These are phyloP conservation scores for Psittacus erithacus DNA, from an alignment of 2,113 vertebrate genomes.

Conservation along the genomic window DNA sequence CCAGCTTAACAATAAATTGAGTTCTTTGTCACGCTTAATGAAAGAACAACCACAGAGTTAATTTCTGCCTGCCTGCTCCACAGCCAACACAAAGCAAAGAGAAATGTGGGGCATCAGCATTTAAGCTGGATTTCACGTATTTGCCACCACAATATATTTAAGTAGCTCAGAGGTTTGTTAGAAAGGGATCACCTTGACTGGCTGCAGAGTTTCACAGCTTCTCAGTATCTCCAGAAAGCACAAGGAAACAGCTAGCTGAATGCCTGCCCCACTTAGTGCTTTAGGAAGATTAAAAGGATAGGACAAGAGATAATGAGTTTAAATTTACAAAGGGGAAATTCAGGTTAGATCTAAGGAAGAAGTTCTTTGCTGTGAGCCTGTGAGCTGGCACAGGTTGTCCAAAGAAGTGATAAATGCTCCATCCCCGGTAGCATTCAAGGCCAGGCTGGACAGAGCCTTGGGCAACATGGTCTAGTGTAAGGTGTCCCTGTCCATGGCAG, in stretches of 20 bases:
- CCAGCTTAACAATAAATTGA: conserved; percentile 37
- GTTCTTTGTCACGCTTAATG: conserved; percentile 42
- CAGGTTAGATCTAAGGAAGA: background rate
- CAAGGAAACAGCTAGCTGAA: background rate
- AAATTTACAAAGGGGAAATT: background rate
- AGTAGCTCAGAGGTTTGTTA: background rate
- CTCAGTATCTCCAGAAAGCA: background rate
- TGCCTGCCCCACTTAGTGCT: background rate
- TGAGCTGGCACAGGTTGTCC: background rate
- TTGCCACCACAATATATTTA: background rate
- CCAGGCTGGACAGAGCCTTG: background rate
- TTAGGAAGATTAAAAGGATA: background rate
- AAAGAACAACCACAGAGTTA: conserved; percentile 32
- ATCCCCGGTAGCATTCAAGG: background rate
- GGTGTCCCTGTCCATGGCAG: background rate
- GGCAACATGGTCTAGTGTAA: background rate
- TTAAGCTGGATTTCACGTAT: background rate
- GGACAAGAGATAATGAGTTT: background rate
- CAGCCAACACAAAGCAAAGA: background rate
- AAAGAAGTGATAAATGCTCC: background rate
- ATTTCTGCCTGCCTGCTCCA: conserved; percentile 8
- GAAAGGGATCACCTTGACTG: background rate
- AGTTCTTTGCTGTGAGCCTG: background rate
- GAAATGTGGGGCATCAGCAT: conserved; percentile 15
- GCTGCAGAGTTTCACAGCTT: background rate